Conservation (phyloP, 2,113 vertebrate genomes). For the Pterocles burchelli region DNA sequence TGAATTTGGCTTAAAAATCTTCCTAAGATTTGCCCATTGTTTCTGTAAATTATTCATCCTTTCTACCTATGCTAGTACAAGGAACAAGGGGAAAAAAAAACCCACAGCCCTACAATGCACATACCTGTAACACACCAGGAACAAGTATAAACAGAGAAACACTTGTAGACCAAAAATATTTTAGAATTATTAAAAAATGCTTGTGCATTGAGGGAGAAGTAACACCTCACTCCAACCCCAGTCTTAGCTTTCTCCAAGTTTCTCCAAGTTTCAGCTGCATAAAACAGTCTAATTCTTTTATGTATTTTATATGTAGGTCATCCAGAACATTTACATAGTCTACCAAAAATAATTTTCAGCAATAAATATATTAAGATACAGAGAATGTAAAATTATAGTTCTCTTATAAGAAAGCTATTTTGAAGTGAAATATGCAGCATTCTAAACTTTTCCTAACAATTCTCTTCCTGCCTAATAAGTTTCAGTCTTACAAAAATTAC, state of each 20-base stretch:
- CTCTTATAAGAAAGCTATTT: not conserved
- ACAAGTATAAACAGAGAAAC: not conserved
- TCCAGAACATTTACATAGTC: slow-evolving; percentile 16
- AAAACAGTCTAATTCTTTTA: not conserved
- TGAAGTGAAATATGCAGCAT: not conserved
- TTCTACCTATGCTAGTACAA: not conserved
- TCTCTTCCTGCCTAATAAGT: not conserved
- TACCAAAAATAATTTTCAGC: slow-evolving; percentile 20
- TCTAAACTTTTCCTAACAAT: not conserved
- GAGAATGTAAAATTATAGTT: not conserved
- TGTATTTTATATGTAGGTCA: slow-evolving; percentile 16
- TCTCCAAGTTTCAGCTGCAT: not conserved
- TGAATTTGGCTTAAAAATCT: not conserved
- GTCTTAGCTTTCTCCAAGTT: not conserved
- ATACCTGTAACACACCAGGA: not conserved
- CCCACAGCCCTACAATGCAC: not conserved
- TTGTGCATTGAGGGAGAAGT: not conserved
- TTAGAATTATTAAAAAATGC: not conserved
- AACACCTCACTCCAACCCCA: not conserved
- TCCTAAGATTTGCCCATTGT: not conserved
- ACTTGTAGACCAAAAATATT: not conserved
- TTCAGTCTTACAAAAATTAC: not conserved
- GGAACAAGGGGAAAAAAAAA: not conserved
- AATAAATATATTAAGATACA: not conserved
- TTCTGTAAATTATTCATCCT: not conserved